These are phyloP conservation scores for Gallinago undulata DNA, from an alignment of 2,113 vertebrate genomes.

Conservation along the genomic window DNA sequence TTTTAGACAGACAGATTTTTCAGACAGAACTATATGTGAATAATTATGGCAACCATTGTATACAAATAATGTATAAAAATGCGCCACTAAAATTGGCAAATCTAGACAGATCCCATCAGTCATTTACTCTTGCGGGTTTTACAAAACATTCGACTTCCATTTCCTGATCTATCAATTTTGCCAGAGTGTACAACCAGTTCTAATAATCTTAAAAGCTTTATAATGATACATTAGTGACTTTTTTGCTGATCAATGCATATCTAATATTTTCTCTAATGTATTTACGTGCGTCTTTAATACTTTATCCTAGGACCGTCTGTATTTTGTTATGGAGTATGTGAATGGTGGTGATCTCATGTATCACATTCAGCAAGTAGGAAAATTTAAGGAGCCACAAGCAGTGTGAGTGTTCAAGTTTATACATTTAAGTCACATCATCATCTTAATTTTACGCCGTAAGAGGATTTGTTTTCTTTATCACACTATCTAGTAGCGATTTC, in stretches of 20 bases:
- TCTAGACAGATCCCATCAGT: not conserved
- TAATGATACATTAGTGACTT: not conserved
- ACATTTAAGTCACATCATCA: not conserved
- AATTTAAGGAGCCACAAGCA: conserved; percentile 98
- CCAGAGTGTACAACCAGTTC: not conserved
- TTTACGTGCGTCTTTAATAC: not conserved
- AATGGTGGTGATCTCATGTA: conserved; percentile 99
- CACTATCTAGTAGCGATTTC: not conserved
- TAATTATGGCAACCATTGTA: not conserved
- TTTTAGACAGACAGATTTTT: not conserved
- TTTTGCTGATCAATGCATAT: not conserved
- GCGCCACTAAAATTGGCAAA: not conserved
- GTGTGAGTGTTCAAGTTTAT: conserved; percentile 82
- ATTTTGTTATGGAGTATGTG: conserved; percentile 99
- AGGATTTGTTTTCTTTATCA: not conserved
- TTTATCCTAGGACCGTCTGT: conserved; percentile 88
- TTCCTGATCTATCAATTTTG: not conserved
- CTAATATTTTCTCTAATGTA: not conserved
- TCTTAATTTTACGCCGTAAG: not conserved
- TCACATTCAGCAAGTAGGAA: conserved; percentile 97
- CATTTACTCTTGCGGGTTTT: not conserved
- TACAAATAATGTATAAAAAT: not conserved
- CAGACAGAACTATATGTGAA: not conserved
- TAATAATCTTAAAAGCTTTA: conserved; percentile 23
- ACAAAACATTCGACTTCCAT: not conserved